Evolutionary conservation across 35 echinoderm and acorn worm genomes (phyloP), one percentile per base, ranked within the genome.

Genomic region (Apostichopus californicus): DNA sequence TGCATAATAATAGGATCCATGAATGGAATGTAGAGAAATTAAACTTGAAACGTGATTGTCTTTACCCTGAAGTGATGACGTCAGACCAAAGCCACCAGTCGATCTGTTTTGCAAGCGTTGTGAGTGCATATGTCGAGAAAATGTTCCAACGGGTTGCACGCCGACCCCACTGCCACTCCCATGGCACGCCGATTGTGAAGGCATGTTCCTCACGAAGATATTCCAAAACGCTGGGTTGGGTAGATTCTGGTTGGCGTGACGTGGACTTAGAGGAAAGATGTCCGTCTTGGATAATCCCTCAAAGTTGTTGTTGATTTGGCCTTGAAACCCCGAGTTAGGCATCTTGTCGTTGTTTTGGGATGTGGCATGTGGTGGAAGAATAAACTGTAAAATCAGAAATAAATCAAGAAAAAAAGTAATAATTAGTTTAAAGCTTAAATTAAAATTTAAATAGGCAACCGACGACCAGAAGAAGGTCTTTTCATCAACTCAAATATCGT

Each of bases 261-360:
- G 88, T 21, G 79, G 81, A 34, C 92, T 93, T 1, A 95, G 70
- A 57, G 95, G 95, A 53, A 95, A 92, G 61, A 93, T 82, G 20
- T 93, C 93, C 9, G 15, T 13, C 79, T 95, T 95, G 54, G 86
- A 18, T 1, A 78, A 70, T n/a, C 97, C 97, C 86, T 94, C 91
- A 81, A 92, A 99, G 9, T 77, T 54, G 59, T 93, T 78, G 94
- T 99, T 99, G 87, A 99, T 99, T 55, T 94, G 93, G 13, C 97
- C 95, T 59, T 99, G 97, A 89, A 89, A 99, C 12, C 97, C 97
- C 61, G 97, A 99, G 83, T 99, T 99, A 11, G 97, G 97, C 97
- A 99, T 98, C 70, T 72, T 96, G 78, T 24, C 57, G 8, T 73
- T 68, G 2, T 68, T 11, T 75, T 5, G 71, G 7, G 17, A n/a